Evolutionary conservation across 2,797 vertebrate genomes (phyloP).

Genomic region (Dipus sagitta): DNA sequence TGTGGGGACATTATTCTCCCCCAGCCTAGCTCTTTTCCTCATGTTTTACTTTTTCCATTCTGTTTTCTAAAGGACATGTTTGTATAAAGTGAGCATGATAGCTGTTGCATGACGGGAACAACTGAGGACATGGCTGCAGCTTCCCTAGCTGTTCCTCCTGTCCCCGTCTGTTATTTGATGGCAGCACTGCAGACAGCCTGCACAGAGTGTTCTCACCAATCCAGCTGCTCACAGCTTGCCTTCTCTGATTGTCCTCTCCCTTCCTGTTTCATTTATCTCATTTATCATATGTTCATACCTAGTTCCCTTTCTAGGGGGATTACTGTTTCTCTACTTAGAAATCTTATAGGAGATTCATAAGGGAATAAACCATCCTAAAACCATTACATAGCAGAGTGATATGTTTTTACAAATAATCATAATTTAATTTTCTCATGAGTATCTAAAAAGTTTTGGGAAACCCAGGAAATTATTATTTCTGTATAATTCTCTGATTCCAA

Average conservation of each 20-base stretch:
- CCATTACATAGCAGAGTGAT: not conserved
- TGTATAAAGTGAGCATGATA: not conserved
- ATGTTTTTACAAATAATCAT: conserved; percentile 45
- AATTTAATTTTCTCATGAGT: conserved; percentile 34
- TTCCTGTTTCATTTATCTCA: not conserved
- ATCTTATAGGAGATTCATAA: conserved; percentile 36
- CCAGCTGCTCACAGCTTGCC: conserved; percentile 21
- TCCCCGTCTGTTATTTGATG: conserved; percentile 11
- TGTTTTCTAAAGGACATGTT: not conserved
- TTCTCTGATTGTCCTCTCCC: not conserved
- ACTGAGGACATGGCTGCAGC: not conserved
- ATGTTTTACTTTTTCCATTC: conserved; percentile 26
- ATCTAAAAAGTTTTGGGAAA: conserved; percentile 32
- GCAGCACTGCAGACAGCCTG: not conserved
- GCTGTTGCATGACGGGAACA: not conserved
- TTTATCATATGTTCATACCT: not conserved
- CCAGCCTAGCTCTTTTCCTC: not conserved
- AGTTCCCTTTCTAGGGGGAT: not conserved
- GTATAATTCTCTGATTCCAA: not conserved
- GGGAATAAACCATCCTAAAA: not conserved
- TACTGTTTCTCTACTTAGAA: conserved; percentile 47
- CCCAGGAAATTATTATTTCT: not conserved
- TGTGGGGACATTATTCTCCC: not conserved
- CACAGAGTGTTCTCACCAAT: not conserved
- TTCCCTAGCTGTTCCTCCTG: not conserved